These are phyloP conservation scores for Lagodon rhomboides DNA, from an alignment of 2,797 vertebrate species.

Conservation along the genomic window DNA sequence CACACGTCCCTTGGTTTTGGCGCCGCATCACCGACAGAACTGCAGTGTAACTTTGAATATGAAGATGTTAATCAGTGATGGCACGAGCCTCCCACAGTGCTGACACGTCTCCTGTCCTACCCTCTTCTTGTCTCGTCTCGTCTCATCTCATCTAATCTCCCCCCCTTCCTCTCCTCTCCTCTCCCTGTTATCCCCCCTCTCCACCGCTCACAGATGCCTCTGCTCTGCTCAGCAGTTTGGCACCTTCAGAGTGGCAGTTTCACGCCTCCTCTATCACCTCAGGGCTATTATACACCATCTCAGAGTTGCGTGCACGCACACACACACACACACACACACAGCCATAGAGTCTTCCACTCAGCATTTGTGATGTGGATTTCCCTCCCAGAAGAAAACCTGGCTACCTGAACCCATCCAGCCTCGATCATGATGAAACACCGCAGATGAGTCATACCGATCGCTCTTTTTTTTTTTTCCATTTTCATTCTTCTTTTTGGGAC, in stretches of 20 bases:
- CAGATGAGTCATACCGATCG: constrained; percentile 31
- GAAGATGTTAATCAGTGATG: constrained; percentile 57
- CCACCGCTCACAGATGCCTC: constrained; percentile 27
- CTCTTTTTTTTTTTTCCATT: constrained; percentile 19
- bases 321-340: constrained; percentile 20
- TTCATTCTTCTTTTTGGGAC: constrained; percentile 6
- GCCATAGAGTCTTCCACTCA: constrained; percentile 19
- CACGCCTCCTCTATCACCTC: constrained; percentile 56
- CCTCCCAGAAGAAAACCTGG: constrained; percentile 25
- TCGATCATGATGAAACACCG: constrained; percentile 18
- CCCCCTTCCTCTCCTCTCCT: constrained; percentile 10
- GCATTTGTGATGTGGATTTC: constrained; percentile 47
- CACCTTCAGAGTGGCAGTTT: constrained; percentile 64
- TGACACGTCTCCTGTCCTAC: constrained; percentile 41
- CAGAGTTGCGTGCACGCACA: constrained; percentile 22
- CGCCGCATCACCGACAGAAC: constrained; percentile 9
- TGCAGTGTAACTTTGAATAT: constrained; percentile 40
- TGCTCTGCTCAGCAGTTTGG: constrained; percentile 62
- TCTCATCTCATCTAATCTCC: constrained; percentile 19
- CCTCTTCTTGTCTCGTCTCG: constrained; percentile 45
- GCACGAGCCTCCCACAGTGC: constrained; percentile 37
- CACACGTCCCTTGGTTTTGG: neutral
- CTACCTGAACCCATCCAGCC: constrained; percentile 34
- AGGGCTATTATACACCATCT: constrained; percentile 46
- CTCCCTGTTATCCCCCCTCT: constrained; percentile 15